Evolutionary conservation across 1,140 invertebrate genomes (phyloP).

Genomic region (Drosophila kepulauana): DNA sequence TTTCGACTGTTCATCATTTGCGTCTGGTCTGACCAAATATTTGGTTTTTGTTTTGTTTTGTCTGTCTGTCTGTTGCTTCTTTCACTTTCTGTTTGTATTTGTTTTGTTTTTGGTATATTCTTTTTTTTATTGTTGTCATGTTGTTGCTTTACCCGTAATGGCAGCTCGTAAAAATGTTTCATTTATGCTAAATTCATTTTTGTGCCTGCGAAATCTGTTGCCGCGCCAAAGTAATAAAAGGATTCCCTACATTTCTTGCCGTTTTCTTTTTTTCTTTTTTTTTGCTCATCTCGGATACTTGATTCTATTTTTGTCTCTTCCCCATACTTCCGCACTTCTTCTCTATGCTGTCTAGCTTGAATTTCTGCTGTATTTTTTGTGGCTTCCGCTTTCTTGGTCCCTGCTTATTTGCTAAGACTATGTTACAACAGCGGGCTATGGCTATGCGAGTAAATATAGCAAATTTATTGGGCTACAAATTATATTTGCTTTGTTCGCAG

Average conservation of each 20-base stretch:
- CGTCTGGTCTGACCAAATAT: conserved; percentile 61
- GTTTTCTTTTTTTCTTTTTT: conserved; percentile 3
- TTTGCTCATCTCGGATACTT: conserved; percentile 21
- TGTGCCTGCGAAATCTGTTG: conserved; percentile 80
- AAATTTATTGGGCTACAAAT: conserved; percentile 81
- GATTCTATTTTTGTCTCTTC: conserved; percentile 28
- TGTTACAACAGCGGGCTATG: conserved; percentile 25
- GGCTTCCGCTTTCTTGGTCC: conserved; percentile 64
- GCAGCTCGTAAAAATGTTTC: conserved; percentile 83
- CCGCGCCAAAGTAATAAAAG: conserved; percentile 81
- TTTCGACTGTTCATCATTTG: conserved; percentile 61
- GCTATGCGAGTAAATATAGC: conserved; percentile 42
- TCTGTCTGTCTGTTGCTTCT: conserved; percentile 35
- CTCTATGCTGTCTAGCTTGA: conserved; percentile 21
- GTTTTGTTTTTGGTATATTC: conserved; percentile 45
- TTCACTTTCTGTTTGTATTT: conserved; percentile 17
- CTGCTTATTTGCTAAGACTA: conserved; percentile 47
- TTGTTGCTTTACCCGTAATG: conserved; percentile 78
- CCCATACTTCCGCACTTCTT: conserved; percentile 31
- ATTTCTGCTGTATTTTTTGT: conserved; percentile 49
- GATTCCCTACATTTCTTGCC: conserved; percentile 62
- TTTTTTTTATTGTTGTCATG: conserved; percentile 81
- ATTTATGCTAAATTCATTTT: conserved; percentile 84
- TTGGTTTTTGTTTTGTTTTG: conserved; percentile 41
- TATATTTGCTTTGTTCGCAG: conserved; percentile 80